Conservation (phyloP, 1,140 invertebrate species). For the Listronotus oregonensis region DNA sequence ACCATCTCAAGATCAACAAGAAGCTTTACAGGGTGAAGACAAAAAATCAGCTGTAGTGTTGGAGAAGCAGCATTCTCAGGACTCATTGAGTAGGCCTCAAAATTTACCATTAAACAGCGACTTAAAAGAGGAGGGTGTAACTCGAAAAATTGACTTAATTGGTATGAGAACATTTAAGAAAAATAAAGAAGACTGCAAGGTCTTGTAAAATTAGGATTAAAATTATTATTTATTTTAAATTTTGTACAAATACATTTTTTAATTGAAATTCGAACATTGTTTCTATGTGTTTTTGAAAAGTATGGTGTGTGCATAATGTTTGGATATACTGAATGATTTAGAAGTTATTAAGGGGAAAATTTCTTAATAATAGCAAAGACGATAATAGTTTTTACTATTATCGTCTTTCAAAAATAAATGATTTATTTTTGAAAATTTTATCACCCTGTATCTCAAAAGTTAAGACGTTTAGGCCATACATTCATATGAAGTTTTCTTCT, state of each 20-base stretch:
- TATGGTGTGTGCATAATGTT: no score
- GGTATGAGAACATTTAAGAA: conserved; percentile 30
- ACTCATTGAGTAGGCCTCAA: conserved; percentile 34
- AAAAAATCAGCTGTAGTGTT: neutral
- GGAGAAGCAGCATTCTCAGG: conserved; percentile 1
- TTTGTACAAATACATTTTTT: neutral
- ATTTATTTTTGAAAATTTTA: no score
- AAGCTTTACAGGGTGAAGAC: neutral
- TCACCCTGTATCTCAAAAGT: no score
- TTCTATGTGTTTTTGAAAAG: neutral
- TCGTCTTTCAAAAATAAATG: no score
- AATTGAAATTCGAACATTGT: neutral
- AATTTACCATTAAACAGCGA: conserved; percentile 39
- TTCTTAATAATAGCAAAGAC: no score
- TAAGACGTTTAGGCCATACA: no score
- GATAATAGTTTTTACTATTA: no score
- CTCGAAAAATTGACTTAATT: conserved; percentile 42
- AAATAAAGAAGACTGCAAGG: conserved; percentile 11
- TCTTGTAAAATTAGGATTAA: neutral
- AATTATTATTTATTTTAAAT: no score
- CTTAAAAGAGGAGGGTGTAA: conserved; percentile 11
- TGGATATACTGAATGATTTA: no score
- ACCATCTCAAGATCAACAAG: neutral
- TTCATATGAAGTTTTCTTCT: no score
- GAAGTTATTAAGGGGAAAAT: no score